A percentile compares a stretch with the other conserved stretches of the same genome.
phyloP scores from a whole-genome alignment of 2,113 vertebrate species.

The Oriolus oriolus region DNA sequence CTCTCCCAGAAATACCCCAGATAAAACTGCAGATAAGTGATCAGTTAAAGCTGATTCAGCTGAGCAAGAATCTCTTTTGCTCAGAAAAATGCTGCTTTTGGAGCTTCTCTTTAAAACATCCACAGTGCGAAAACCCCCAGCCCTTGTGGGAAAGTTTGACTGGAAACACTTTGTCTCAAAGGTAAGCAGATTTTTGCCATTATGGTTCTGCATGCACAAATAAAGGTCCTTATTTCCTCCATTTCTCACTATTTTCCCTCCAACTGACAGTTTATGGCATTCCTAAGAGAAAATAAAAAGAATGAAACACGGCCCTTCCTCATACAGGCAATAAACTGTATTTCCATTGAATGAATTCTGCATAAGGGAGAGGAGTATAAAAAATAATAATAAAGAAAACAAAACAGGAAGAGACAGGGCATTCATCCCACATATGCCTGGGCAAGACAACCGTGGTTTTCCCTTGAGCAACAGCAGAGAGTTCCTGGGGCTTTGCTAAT shows the following conservation, averaged over 20 bases:
- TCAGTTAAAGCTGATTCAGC: background rate
- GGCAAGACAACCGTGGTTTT: background rate
- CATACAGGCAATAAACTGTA: background rate
- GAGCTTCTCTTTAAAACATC: background rate
- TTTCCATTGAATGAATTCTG: background rate
- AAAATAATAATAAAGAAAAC: background rate
- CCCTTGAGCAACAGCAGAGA: background rate
- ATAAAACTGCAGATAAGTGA: background rate
- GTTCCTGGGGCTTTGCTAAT: background rate
- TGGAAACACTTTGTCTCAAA: background rate
- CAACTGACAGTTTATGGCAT: background rate
- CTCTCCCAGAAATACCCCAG: background rate
- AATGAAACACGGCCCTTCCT: background rate
- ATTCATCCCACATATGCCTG: rapidly evolving
- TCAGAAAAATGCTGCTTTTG: background rate
- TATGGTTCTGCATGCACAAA: background rate
- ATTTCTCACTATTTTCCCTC: background rate
- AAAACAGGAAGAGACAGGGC: background rate
- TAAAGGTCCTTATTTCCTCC: background rate
- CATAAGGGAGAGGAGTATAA: background rate
- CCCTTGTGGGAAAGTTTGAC: background rate
- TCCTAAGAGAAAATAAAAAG: background rate
- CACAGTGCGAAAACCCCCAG: rapidly evolving
- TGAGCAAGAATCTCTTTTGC: background rate
- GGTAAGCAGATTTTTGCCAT: background rate